Conservation (phyloP, 2,797 vertebrate genomes). For the Vireo griseus region DNA sequence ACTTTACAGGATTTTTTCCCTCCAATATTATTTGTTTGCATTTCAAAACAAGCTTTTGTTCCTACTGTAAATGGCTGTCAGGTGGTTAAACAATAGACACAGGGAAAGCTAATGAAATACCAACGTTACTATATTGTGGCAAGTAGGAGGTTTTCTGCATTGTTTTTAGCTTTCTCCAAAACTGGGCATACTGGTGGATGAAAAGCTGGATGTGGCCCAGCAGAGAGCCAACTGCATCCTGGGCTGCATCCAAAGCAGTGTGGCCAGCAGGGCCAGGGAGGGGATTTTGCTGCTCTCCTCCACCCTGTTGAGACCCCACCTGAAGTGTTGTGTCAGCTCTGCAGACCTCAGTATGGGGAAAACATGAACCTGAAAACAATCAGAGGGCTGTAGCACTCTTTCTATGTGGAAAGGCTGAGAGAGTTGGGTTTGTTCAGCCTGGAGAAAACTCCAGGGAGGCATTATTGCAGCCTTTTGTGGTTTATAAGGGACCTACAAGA, state of each 20-base stretch:
- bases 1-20: not conserved
- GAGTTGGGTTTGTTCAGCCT: not conserved
- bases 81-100: not conserved
- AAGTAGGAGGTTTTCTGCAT: not conserved
- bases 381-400: not conserved
- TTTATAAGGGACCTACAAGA: not conserved
- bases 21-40: not conserved
- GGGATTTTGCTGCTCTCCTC: not conserved
- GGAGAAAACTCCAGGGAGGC: not conserved
- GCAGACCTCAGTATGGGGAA: not conserved
- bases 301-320: not conserved
- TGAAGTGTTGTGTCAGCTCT: not conserved
- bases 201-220: not conserved
- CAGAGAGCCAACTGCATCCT: fast-evolving
- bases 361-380: not conserved
- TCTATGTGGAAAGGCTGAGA: not conserved
- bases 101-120: not conserved
- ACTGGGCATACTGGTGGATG: not conserved
- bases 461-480: not conserved
- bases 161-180: not conserved
- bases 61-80: not conserved
- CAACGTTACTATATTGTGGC: not conserved
- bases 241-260: fast-evolving
- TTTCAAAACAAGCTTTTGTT: not conserved
- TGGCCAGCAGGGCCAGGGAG: not conserved